phyloP scores from a whole-genome alignment of 2,888 invertebrate species.

The Heliconius cydno region DNA sequence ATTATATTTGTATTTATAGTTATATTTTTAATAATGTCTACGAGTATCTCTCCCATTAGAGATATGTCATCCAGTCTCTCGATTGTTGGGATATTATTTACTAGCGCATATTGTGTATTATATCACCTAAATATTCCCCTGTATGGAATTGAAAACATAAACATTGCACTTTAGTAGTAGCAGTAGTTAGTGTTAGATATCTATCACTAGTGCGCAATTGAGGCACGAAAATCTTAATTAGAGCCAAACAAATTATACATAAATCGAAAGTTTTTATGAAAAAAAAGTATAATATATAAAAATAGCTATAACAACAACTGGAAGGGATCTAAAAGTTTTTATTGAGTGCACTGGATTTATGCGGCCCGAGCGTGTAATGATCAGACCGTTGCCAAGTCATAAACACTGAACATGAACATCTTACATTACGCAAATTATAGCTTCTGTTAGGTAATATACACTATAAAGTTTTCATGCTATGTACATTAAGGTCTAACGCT shows the following conservation, averaged over 20 bases:
- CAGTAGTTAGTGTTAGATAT: background rate
- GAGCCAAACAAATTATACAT: background rate
- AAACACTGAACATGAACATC: slow-evolving; percentile 59
- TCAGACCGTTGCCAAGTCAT: slow-evolving; percentile 67
- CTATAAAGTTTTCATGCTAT: slow-evolving; percentile 46
- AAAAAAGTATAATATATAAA: background rate
- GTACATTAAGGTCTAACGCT: slow-evolving; percentile 39
- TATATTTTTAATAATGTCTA: too few relatives aligned
- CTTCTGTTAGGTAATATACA: slow-evolving; percentile 43
- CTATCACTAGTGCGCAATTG: background rate
- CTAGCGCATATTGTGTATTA: background rate
- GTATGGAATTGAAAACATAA: background rate
- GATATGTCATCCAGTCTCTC: background rate
- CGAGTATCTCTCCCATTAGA: too few relatives aligned
- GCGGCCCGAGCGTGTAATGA: slow-evolving; percentile 52
- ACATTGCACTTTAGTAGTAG: background rate
- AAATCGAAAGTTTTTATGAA: background rate
- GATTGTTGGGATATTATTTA: background rate
- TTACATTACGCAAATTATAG: slow-evolving; percentile 50
- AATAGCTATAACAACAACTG: slow-evolving; percentile 31
- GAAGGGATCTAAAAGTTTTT: slow-evolving; percentile 47
- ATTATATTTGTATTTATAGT: background rate
- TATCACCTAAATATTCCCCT: background rate
- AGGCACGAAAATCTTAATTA: background rate
- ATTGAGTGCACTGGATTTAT: slow-evolving; percentile 38